phyloP scores from a whole-genome alignment of 2,797 vertebrate species.

The Salmo trutta region DNA sequence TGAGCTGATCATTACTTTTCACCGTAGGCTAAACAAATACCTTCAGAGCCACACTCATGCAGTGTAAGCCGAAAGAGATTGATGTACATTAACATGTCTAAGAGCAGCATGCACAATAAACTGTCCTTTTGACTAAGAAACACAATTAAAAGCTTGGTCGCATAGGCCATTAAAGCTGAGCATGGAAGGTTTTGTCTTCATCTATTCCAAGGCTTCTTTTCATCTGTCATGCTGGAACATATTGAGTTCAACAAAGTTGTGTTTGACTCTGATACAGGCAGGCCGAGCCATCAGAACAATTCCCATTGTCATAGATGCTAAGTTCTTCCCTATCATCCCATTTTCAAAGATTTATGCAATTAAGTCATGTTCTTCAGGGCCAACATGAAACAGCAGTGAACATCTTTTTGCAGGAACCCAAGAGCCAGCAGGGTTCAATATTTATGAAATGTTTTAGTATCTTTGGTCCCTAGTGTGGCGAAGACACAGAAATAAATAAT shows the following conservation, averaged over 20 bases:
- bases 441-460: constrained; percentile 60
- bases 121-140: not conserved
- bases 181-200: constrained; percentile 12
- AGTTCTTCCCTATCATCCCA: constrained; percentile 20
- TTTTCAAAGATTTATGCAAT: constrained; percentile 51
- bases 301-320: constrained; percentile 29
- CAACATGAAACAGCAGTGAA: constrained; percentile 44
- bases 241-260: constrained; percentile 17
- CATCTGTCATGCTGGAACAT: constrained; percentile 21
- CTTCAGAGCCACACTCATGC: constrained; percentile 1
- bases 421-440: constrained; percentile 51
- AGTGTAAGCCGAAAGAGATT: constrained; percentile 26
- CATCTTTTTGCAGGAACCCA: constrained; percentile 40
- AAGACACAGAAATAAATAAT: constrained; percentile 42
- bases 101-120: constrained; percentile 12
- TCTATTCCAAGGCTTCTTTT: constrained; percentile 26
- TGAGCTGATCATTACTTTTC: constrained; percentile 9
- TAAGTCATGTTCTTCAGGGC: constrained; percentile 41
- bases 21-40: constrained; percentile 1
- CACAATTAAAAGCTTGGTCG: constrained; percentile 23
- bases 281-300: constrained; percentile 40
- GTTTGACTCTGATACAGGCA: constrained; percentile 30
- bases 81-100: not conserved
- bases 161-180: not conserved
- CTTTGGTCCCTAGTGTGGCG: constrained; percentile 36